Percentiles rank a stretch among this genome's conserved stretches.
These are phyloP conservation scores for Geodia barretti DNA, from an alignment of 37 sponge, comb jelly and placozoan genomes.

Conservation along the genomic window DNA sequence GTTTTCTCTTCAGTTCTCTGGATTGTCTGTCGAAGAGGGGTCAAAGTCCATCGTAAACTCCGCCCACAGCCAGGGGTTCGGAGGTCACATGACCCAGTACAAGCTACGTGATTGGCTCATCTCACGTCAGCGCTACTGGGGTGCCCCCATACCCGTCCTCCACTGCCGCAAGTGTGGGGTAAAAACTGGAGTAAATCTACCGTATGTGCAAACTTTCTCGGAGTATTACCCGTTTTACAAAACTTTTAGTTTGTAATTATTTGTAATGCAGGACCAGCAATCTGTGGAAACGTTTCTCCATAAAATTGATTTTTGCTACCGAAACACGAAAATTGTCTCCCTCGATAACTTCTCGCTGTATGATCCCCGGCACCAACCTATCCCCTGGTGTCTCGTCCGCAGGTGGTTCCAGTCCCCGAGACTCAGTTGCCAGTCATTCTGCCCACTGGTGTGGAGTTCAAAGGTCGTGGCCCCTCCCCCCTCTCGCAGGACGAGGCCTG, in stretches of 20 bases:
- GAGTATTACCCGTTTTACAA: no score
- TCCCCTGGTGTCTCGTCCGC: no score
- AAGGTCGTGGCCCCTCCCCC: slow-evolving; percentile 57
- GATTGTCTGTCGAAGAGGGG: slow-evolving; percentile 43
- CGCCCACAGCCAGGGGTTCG: slow-evolving; percentile 35
- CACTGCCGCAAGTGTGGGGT: slow-evolving; percentile 77
- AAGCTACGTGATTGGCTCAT: slow-evolving; percentile 87
- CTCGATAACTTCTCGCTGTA: no score
- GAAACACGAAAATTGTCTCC: no score
- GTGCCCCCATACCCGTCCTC: slow-evolving; percentile 82
- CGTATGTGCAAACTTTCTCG: no score
- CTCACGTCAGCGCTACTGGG: slow-evolving; percentile 92
- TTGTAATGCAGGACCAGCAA: no score
- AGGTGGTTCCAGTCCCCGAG: slow-evolving; percentile 73
- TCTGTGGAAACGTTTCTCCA: no score
- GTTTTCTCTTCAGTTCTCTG: slow-evolving; percentile 33
- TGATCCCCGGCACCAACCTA: no score
- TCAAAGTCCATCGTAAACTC: slow-evolving; percentile 30
- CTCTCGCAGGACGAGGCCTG: slow-evolving; percentile 8
- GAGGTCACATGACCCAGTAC: slow-evolving; percentile 63
- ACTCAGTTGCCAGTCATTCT: slow-evolving; percentile 69
- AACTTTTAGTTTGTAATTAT: no score
- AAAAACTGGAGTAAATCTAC: no score
- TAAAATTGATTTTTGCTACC: no score
- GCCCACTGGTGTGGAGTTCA: slow-evolving; percentile 49